phyloP scores from a whole-genome alignment of 1,140 invertebrate species.

The Drosophila nasuta region DNA sequence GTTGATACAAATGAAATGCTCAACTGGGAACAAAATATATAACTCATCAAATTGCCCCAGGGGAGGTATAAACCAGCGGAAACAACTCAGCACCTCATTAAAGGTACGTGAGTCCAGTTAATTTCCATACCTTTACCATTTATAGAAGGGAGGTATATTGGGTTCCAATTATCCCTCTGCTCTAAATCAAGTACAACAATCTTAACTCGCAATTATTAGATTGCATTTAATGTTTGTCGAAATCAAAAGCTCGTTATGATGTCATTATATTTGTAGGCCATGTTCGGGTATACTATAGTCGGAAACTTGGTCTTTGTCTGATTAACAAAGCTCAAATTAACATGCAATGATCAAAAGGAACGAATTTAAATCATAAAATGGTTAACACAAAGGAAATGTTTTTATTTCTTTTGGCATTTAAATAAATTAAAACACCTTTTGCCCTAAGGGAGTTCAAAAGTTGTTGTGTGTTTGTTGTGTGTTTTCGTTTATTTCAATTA shows the following conservation, averaged over 20 bases:
- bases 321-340: constrained; percentile 3
- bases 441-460: constrained; percentile 7
- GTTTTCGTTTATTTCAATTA: constrained; percentile 44
- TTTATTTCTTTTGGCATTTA: constrained; percentile 25
- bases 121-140: constrained; percentile 15
- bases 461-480: constrained; percentile 13
- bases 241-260: constrained; percentile 15
- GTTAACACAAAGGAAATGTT: constrained; percentile 17
- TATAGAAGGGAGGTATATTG: not conserved
- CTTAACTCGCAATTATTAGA: not conserved
- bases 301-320: not conserved
- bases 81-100: constrained; percentile 43
- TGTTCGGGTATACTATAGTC: constrained; percentile 10
- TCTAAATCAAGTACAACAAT: not conserved
- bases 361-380: constrained; percentile 21
- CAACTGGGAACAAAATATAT: constrained; percentile 26
- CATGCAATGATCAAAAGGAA: constrained; percentile 19
- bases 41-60: constrained; percentile 36
- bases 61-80: constrained; percentile 31
- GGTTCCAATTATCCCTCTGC: not conserved
- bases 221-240: not conserved
- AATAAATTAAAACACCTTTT: constrained; percentile 26
- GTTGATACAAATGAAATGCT: constrained; percentile 15
- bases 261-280: not conserved
- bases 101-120: constrained; percentile 28